Base-by-base conservation (phyloP, 2,113 vertebrate species). In the Semnopithecus entellus region DNA sequence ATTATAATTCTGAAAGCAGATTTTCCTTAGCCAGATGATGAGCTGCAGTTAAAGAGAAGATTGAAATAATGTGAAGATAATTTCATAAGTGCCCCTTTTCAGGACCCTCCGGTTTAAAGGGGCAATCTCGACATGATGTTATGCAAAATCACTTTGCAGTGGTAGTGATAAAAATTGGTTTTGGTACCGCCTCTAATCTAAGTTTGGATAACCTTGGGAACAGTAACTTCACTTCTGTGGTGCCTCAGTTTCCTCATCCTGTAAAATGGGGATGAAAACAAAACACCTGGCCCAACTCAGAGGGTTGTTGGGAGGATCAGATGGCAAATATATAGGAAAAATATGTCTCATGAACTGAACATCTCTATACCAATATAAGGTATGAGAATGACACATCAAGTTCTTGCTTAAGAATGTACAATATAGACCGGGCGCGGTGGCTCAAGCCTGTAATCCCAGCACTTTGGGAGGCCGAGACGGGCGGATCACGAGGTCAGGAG, bases 71-170 rank as follows among this genome's bases (percentile, higher is more conserved):
- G 0, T 95, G 64, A 93, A n/a, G 61, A 97, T 95, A 97, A 97
- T 93, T 94, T 94, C 87, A 93, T 27, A 97, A 95, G 57, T 93
- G 84, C 73, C 70, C 61, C 10, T 57, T 88, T 95, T 79, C 57
- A 76, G 35, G 45, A 81, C 80, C 85, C 50, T 94, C 38, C 75
- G 25, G 79, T 91, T 92, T 96, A 94, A 96, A 96, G 45, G 86
- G 81, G 72, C 50, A 93, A 68, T 93, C 61, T 95, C n/a, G 50
- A 38, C 43, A 83, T 84, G 88, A 76, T 92, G 40, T 90, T 68
- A 95, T 83, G 61, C 93, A 95, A 96, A 96, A 96, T 96, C 38
- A 45, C 50, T 97, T 97, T 90, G 12, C 48, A 92, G n/a, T 95
- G 18, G 45, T 17, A 86, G 8, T 83, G 40, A 73, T 66, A 82